phyloP scores from a whole-genome alignment of 1,140 invertebrate species.

The Nebria ingens region DNA sequence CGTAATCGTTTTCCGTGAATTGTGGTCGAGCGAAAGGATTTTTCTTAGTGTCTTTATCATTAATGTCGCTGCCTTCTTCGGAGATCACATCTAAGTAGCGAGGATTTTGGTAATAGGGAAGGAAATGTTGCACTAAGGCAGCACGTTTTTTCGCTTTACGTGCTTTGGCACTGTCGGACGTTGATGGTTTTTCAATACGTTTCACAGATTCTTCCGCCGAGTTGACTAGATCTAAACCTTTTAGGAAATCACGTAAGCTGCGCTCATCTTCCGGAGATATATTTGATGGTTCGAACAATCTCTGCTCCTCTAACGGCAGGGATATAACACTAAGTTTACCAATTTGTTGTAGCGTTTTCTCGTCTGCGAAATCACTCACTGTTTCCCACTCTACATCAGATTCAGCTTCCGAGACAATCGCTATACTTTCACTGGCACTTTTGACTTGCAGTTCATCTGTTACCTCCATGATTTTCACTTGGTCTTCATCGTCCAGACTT shows the following conservation, averaged over 20 bases:
- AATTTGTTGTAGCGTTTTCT: constrained; percentile 17
- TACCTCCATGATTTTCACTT: constrained; percentile 40
- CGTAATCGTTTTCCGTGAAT: background rate
- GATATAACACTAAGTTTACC: constrained; percentile 30
- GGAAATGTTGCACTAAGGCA: constrained; percentile 42
- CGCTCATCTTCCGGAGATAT: constrained; percentile 38
- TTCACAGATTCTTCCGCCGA: constrained; percentile 27
- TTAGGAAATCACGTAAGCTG: constrained; percentile 43
- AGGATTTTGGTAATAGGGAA: constrained; percentile 40
- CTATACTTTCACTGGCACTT: constrained; percentile 29
- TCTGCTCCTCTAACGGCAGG: constrained; percentile 29
- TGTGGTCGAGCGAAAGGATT: constrained; percentile 19
- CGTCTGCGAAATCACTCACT: constrained; percentile 25
- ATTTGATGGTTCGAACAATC: constrained; percentile 17
- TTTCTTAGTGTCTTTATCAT: constrained; percentile 27
- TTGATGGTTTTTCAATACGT: constrained; percentile 21
- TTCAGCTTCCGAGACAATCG: constrained; percentile 44
- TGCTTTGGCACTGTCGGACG: constrained; percentile 22
- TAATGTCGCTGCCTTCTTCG: constrained; percentile 52
- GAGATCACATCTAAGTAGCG: constrained; percentile 55
- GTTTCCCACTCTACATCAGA: constrained; percentile 43
- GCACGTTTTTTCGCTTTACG: constrained; percentile 43
- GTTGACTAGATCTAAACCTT: constrained; percentile 43
- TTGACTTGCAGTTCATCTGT: constrained; percentile 31
- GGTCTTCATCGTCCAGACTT: constrained; percentile 45